Conservation (phyloP, 64 coral and sea anemone species). For the Porites australiensis region DNA sequence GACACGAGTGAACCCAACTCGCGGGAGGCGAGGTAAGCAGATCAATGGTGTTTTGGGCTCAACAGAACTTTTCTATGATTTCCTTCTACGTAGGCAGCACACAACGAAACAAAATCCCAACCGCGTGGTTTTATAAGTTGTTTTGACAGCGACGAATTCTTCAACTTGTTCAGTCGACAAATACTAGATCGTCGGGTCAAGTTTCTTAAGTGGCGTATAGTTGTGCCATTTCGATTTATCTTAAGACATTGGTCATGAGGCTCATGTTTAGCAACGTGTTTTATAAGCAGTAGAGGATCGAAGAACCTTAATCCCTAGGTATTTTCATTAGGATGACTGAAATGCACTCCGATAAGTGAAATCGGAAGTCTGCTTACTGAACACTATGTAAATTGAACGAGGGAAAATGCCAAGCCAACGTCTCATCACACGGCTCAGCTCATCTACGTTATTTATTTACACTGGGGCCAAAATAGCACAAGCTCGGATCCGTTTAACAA, state of each 20-base stretch:
- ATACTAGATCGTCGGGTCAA: slow-evolving; percentile 22
- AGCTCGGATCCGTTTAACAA: not conserved
- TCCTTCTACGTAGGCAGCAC: not conserved
- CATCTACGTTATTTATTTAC: slow-evolving; percentile 40
- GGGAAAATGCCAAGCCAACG: slow-evolving; percentile 19
- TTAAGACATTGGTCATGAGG: not conserved
- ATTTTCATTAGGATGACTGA: slow-evolving; percentile 23
- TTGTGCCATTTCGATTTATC: not conserved
- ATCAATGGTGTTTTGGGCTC: not conserved
- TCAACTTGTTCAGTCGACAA: slow-evolving; percentile 18
- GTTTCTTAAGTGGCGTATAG: not conserved
- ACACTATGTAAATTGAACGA: slow-evolving; percentile 53
- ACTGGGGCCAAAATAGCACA: slow-evolving; percentile 4
- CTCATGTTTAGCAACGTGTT: not conserved
- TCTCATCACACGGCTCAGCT: slow-evolving; percentile 39
- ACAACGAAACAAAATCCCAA: not conserved
- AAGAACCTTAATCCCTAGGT: not conserved
- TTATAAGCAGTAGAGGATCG: not conserved
- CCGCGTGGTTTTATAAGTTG: slow-evolving; percentile 22
- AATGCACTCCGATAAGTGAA: slow-evolving; percentile 74
- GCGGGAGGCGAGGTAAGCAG: slow-evolving; percentile 25
- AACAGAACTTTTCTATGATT: not conserved
- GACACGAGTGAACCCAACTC: slow-evolving; percentile 9
- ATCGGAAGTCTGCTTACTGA: slow-evolving; percentile 76
- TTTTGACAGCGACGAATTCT: slow-evolving; percentile 15